Evolutionary conservation across 1,140 invertebrate genomes (phyloP).

Genomic region (Drosophila ercepeae): DNA sequence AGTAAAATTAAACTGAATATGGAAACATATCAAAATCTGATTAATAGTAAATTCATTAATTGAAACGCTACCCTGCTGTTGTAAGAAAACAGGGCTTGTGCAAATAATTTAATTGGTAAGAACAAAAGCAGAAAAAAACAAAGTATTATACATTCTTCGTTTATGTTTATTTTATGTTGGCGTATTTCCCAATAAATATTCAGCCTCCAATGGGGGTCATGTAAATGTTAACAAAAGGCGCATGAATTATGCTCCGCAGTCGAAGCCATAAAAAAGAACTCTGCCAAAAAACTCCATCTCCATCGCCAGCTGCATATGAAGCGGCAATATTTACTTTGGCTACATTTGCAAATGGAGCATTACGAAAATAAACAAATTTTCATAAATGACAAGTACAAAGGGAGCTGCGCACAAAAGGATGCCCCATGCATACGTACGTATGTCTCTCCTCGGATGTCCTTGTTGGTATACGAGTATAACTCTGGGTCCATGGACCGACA

Average conservation of each 20-base stretch:
- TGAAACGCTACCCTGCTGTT: no score
- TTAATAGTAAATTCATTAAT: not conserved
- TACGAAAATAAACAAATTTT: constrained; percentile 83
- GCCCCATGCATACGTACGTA: constrained; percentile 18
- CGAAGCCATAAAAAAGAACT: constrained; percentile 57
- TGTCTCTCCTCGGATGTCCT: not conserved
- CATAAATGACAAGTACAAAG: constrained; percentile 81
- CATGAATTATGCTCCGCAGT: constrained; percentile 71
- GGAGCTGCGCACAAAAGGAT: constrained; percentile 66
- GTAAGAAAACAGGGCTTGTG: not conserved
- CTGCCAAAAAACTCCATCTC: constrained; percentile 4
- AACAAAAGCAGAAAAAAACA: not conserved
- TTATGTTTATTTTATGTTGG: constrained; percentile 3
- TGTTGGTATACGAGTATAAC: constrained; percentile 25
- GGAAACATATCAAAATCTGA: not conserved
- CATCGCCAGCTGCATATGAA: constrained; percentile 56
- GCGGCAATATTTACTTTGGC: constrained; percentile 81
- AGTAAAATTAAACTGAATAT: not conserved
- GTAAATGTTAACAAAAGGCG: constrained; percentile 57
- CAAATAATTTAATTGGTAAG: not conserved
- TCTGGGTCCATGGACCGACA: constrained; percentile 33
- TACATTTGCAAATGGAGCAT: constrained; percentile 83
- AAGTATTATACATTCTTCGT: not conserved
- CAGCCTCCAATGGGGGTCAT: constrained; percentile 19
- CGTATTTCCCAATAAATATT: constrained; percentile 21